Base-by-base conservation (phyloP, 37 sponge, comb jelly and placozoan species). In the Halichondria panicea region DNA sequence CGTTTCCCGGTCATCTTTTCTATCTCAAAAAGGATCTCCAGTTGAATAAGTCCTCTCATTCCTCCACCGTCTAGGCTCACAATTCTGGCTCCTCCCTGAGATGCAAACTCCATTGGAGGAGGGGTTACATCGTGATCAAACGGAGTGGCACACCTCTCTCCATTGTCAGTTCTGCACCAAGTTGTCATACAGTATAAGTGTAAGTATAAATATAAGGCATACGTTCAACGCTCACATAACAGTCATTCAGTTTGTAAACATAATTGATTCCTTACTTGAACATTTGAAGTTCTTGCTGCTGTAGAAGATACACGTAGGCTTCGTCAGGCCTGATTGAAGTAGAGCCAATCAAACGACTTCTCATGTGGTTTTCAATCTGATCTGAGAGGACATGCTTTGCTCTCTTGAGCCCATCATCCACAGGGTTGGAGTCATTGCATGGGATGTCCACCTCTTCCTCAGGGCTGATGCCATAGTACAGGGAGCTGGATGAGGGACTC, bases 41-140 rank as follows among this genome's bases (percentile, higher is more conserved):
- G 60, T 64, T 77, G 79, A 13, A 85, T 46, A 24, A 85, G 79
- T 2, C 72, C 85, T n/a, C 67, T 70, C 52, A 85, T 85, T 25
- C 85, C 85, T 0, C 85, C 85, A 35, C 85, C 85, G 54, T 85
- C 85, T 56, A 85, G 73, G 43, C 72, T 54, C 12, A 85, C 64
- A 35, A 85, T 76, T 0, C 79, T 45, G 44, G 64, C 43, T 5
- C 78, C 85, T 34, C 56, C 33, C 38, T 63, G 25, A 15, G 30
- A 25, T 19, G 12, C 7, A 28, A 63, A 63, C 53, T 38, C 45
- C 11, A 44, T n/a, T n/a, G n/a, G 52, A 15, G 15, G 13, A 48
- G n/a, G n/a, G n/a, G n/a, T n/a, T n/a, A n/a, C 35, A 73, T 57
- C n/a, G 54, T 58, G 37, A 73, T 73, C n/a, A n/a, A n/a, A n/a